Base-by-base conservation (phyloP, 2,888 invertebrate species). In the Furcula furcula region DNA sequence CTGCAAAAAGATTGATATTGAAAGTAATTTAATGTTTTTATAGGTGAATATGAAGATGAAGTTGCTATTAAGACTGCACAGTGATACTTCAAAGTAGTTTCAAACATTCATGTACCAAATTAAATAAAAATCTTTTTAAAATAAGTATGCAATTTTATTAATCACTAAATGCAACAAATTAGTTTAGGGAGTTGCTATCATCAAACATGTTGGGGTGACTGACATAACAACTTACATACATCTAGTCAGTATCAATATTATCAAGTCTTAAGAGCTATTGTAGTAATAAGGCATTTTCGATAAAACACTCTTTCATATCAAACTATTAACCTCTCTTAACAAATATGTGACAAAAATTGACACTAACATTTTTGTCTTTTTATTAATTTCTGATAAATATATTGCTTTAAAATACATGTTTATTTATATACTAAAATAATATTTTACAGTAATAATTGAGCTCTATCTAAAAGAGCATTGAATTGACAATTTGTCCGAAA, bases 131-230 rank as follows among this genome's bases (percentile, higher is more conserved):
- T 39, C 40, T 50, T 33, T 59, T 34, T 67, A 83, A 87, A 86
- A 86, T 87, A 87, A 72, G 86, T 87, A 88, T 88, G 87, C 85
- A 87, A 86, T 85, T 87, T 86, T 83, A 85, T 85, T 86, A 78
- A 70, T 84, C 81, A 80, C 87, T 87, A 88, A 87, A 87, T 88
- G 88, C 87, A 88, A 87, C 87, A 86, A 82, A 86, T 85, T 80
- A 86, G 75, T 78, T 81, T 76, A 77, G 62, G 11, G 62, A 76
- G 82, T 83, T 81, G 83, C 66, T 75, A 76, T 69, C 62, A 74
- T 78, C 76, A 75, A 76, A 67, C 70, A 70, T 56, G 63, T 65
- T 57, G 65, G 65, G 66, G 72, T 75, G 71, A 72, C 68, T 71
- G 75, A 78, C 58, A 68, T 70, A 79, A 79, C 82, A 83, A 81